Conservation (phyloP, 2,113 vertebrate genomes). For the Ahaetulla prasina region DNA sequence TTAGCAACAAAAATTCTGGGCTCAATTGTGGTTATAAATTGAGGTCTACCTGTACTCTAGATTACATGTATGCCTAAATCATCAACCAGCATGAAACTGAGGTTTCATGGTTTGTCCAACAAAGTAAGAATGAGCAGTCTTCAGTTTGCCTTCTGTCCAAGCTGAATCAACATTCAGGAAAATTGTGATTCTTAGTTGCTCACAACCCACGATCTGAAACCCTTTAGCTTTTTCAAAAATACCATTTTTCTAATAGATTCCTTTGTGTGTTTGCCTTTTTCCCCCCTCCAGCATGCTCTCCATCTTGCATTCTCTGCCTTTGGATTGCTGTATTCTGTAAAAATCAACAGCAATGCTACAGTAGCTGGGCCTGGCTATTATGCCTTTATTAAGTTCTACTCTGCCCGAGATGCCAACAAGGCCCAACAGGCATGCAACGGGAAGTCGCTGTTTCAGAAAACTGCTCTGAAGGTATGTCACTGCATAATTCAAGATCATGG, state of each 20-base stretch:
- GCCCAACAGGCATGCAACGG: conserved; percentile 67
- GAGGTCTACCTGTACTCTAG: background rate
- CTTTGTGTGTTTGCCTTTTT: background rate
- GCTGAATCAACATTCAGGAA: background rate
- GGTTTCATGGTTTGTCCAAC: background rate
- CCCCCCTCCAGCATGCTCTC: conserved; percentile 56
- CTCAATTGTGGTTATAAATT: background rate
- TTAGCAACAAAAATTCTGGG: background rate
- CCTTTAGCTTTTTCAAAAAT: background rate
- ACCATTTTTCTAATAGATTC: background rate
- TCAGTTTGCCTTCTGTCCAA: background rate
- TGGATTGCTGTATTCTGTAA: conserved; percentile 75
- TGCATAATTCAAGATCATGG: background rate
- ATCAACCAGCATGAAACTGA: background rate
- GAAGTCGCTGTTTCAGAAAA: conserved; percentile 67
- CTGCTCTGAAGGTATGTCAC: conserved; percentile 71
- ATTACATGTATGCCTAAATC: background rate
- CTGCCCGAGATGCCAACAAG: conserved; percentile 64
- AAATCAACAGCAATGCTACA: conserved; percentile 61
- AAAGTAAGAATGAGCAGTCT: background rate
- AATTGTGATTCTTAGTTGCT: background rate
- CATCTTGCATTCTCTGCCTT: conserved; percentile 69
- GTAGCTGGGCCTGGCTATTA: conserved; percentile 69
- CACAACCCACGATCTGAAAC: background rate
- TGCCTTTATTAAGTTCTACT: conserved; percentile 77